Percentiles rank a stretch among this genome's conserved stretches.
These are phyloP conservation scores for Pundamilia nyererei DNA, from an alignment of 2,113 vertebrate species.

Conservation along the genomic window DNA sequence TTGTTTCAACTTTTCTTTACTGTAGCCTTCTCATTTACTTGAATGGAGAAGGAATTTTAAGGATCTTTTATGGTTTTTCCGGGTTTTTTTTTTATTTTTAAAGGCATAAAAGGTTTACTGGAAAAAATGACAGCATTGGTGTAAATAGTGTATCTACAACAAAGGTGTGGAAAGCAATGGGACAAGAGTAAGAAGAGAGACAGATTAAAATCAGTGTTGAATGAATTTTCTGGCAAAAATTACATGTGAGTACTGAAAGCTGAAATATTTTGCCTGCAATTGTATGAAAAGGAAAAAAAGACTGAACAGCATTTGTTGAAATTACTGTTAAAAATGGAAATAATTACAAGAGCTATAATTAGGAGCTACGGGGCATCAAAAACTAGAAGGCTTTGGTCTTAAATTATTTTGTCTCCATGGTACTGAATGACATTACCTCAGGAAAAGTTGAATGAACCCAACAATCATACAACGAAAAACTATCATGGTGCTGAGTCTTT, in stretches of 20 bases:
- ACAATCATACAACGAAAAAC: neutral
- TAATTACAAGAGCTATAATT: neutral
- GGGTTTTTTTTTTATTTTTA: neutral
- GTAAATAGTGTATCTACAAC: neutral
- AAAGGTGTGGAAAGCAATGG: neutral
- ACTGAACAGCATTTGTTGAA: neutral
- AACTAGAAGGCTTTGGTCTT: neutral
- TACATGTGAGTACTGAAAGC: neutral
- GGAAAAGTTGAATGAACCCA: neutral
- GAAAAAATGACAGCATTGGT: neutral
- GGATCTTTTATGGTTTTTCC: neutral
- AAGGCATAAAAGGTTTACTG: neutral
- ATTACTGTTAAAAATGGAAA: neutral
- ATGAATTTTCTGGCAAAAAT: neutral
- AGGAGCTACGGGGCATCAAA: neutral
- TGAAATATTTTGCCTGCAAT: neutral
- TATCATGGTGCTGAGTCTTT: neutral
- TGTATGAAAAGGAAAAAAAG: neutral
- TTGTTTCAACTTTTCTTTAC: neutral
- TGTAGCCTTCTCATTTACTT: neutral
- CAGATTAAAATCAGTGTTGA: neutral
- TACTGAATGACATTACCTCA: neutral
- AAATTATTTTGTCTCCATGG: neutral
- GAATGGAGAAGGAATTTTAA: neutral
- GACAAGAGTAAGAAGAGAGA: neutral